Percentiles rank a stretch among this genome's conserved stretches.
Conservation (phyloP, 2,113 vertebrate species). For the Misgurnus mizolepis region DNA sequence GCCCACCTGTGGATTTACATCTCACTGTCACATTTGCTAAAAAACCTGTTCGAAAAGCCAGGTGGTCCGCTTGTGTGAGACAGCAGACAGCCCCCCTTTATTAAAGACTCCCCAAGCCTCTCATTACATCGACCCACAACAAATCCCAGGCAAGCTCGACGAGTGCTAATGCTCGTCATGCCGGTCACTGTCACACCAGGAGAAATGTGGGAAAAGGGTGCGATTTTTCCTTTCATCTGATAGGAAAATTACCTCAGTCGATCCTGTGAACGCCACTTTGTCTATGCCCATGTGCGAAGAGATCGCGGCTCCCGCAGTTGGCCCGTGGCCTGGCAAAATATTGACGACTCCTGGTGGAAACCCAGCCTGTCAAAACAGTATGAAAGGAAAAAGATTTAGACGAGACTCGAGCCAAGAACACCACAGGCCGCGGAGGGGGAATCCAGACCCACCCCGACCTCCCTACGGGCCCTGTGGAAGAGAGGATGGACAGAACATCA, state of each 20-base stretch:
- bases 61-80: not conserved
- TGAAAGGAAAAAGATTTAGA: conserved; percentile 76
- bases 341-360: conserved; percentile 99
- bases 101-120: conserved; percentile 25
- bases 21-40: conserved; percentile 62
- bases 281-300: conserved; percentile 93
- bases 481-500: conserved; percentile 67
- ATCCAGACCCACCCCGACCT: conserved; percentile 72
- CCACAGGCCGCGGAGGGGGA: conserved; percentile 68
- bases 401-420: conserved; percentile 70
- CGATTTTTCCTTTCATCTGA: conserved; percentile 17
- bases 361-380: conserved; percentile 90
- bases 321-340: conserved; percentile 98
- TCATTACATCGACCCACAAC: conserved; percentile 33
- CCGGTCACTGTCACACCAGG: conserved; percentile 60
- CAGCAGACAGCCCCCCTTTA: conserved; percentile 4
- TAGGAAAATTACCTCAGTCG: conserved; percentile 84
- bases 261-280: conserved; percentile 98
- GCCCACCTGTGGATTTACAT: conserved; percentile 33
- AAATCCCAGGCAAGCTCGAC: not conserved
- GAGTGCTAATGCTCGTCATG: not conserved
- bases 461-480: conserved; percentile 55
- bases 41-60: conserved; percentile 41
- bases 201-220: conserved; percentile 1
- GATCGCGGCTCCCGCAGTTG: conserved; percentile 92